phyloP scores from a whole-genome alignment of 1,140 invertebrate species.

The Trichonephila inaurata region DNA sequence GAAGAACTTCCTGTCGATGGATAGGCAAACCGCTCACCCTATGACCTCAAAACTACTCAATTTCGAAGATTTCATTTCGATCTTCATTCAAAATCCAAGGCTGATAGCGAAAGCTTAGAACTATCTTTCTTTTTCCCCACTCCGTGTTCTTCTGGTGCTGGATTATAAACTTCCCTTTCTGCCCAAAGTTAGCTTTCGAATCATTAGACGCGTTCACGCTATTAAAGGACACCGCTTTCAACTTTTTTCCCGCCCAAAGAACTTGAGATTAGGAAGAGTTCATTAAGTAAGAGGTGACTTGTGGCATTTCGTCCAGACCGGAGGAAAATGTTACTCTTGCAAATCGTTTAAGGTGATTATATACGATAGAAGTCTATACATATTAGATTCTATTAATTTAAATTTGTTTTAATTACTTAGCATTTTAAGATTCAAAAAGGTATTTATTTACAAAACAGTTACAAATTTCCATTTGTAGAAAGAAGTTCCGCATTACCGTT shows the following conservation, averaged over 20 bases:
- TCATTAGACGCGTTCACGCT: slow-evolving; percentile 5
- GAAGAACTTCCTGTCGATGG: slow-evolving; percentile 6
- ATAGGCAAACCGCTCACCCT: background rate
- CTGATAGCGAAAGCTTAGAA: slow-evolving; percentile 24
- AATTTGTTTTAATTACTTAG: no score
- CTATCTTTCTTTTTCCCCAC: background rate
- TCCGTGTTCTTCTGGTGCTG: no score
- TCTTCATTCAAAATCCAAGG: slow-evolving; percentile 17
- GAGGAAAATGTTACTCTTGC: background rate
- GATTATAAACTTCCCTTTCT: no score
- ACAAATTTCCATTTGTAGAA: no score
- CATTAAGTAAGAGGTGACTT: background rate
- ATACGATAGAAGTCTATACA: no score
- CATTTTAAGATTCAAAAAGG: no score
- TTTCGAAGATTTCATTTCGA: slow-evolving; percentile 51
- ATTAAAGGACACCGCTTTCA: background rate
- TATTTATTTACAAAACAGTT: no score
- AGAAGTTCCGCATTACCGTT: no score
- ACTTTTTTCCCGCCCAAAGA: background rate
- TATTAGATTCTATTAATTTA: no score
- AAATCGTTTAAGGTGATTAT: background rate
- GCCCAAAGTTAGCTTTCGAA: background rate
- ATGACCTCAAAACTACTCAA: slow-evolving; percentile 29
- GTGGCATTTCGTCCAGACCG: background rate
- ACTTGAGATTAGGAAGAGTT: background rate